These are phyloP conservation scores for Diaperis boleti DNA, from an alignment of 2,888 invertebrate genomes.

Conservation along the genomic window DNA sequence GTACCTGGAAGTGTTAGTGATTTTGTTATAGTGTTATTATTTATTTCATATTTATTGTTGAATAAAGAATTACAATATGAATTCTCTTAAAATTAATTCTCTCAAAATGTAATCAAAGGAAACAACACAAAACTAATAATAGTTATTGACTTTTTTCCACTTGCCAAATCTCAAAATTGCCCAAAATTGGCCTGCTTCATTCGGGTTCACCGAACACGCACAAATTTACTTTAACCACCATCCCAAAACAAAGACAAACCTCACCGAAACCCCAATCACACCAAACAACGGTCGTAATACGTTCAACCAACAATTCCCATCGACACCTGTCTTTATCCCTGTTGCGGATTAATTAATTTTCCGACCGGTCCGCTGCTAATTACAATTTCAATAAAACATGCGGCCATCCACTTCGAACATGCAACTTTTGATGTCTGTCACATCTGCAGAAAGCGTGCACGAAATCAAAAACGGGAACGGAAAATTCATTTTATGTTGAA, in stretches of 20 bases:
- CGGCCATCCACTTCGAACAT: neutral
- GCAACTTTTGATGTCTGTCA: constrained; percentile 3
- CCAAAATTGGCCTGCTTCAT: neutral
- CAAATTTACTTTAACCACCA: neutral
- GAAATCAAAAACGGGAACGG: constrained; percentile 11
- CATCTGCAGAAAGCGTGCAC: constrained; percentile 15
- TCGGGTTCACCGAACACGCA: neutral
- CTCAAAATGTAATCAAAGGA: too few relatives aligned
- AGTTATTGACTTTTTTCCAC: too few relatives aligned
- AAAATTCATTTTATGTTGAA: constrained; percentile 5
- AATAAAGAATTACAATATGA: neutral
- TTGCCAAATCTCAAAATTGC: too few relatives aligned
- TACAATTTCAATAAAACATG: neutral
- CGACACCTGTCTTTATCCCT: neutral
- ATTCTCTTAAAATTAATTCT: too few relatives aligned
- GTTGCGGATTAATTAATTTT: constrained; percentile 5
- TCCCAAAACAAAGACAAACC: constrained; percentile 11
- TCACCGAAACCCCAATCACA: neutral
- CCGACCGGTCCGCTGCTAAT: neutral
- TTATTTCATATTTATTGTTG: constrained; percentile 3
- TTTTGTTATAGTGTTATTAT: constrained; percentile 2
- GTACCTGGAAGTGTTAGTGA: constrained; percentile 16
- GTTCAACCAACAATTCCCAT: neutral
- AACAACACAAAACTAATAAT: too few relatives aligned
- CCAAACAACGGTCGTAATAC: constrained; percentile 5